phyloP scores from a whole-genome alignment of 1,140 invertebrate genomes.

The Amyelois transitella region DNA sequence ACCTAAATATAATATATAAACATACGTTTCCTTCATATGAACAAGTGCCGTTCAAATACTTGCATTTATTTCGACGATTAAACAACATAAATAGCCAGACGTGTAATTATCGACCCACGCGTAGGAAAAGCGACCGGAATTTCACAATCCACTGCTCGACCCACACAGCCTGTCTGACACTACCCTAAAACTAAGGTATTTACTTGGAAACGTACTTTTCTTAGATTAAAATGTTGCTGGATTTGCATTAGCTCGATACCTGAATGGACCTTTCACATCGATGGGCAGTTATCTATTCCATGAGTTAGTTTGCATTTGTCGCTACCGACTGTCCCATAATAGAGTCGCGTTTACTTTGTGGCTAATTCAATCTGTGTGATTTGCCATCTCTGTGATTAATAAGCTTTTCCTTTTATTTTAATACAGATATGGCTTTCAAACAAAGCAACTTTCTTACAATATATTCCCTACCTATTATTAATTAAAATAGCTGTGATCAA shows the following conservation, averaged over 20 bases:
- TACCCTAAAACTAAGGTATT: constrained; percentile 22
- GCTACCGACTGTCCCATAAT: too few species aligned
- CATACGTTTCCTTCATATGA: neutral
- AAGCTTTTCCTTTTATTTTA: too few species aligned
- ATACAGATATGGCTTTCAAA: too few species aligned
- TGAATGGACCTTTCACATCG: constrained; percentile 14
- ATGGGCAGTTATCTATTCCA: neutral
- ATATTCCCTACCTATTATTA: too few species aligned
- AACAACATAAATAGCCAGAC: constrained; percentile 45
- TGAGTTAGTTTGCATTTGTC: too few species aligned
- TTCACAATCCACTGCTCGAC: constrained; percentile 47
- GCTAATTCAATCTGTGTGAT: too few species aligned
- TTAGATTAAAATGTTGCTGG: constrained; percentile 52
- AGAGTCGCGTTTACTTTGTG: too few species aligned
- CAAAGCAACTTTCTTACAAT: too few species aligned
- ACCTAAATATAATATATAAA: neutral
- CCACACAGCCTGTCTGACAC: constrained; percentile 31
- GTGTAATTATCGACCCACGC: constrained; percentile 65
- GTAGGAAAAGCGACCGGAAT: constrained; percentile 47
- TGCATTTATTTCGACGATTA: constrained; percentile 40
- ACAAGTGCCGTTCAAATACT: neutral
- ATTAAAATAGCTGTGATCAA: too few species aligned
- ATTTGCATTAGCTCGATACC: constrained; percentile 64
- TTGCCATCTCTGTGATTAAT: too few species aligned
- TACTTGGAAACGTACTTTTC: constrained; percentile 46